A percentile compares a stretch with the other conserved stretches of the same genome.
Evolutionary conservation across 1,140 invertebrate species (phyloP).

Genomic region (Conus ventricosus): DNA sequence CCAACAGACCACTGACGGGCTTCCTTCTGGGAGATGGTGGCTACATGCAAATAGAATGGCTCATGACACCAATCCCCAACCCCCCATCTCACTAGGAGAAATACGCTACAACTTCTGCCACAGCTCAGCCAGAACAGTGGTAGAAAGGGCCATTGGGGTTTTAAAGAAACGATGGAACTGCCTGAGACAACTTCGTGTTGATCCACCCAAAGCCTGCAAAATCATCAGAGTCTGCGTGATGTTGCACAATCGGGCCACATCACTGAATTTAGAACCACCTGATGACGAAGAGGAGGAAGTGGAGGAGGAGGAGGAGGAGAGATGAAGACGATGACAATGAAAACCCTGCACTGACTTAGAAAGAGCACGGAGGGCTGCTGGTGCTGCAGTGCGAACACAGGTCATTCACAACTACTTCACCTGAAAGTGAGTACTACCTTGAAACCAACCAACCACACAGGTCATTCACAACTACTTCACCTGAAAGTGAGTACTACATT

Average conservation of each 20-base stretch:
- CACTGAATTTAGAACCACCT: not conserved
- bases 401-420: no score
- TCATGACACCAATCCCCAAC: constrained; percentile 29
- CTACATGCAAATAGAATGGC: constrained; percentile 30
- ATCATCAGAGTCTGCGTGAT: constrained; percentile 22
- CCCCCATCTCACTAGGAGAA: not conserved
- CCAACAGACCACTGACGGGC: constrained; percentile 23
- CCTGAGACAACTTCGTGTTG: not conserved
- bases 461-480: no score
- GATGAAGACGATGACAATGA: no score
- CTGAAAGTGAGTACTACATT: no score
- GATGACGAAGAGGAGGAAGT: not conserved
- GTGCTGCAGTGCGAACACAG: no score
- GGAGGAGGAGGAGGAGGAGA: no score
- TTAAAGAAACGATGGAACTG: constrained; percentile 15
- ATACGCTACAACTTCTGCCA: not conserved
- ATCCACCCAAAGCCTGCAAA: constrained; percentile 12
- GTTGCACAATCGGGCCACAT: constrained; percentile 31
- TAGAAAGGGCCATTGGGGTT: not conserved
- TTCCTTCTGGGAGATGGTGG: constrained; percentile 34
- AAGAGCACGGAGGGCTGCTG: no score
- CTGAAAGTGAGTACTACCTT: no score
- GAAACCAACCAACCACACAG: no score
- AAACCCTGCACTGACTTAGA: no score
- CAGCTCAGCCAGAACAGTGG: not conserved